phyloP scores from a whole-genome alignment of 2,888 invertebrate genomes.

The Fragum sueziense region DNA sequence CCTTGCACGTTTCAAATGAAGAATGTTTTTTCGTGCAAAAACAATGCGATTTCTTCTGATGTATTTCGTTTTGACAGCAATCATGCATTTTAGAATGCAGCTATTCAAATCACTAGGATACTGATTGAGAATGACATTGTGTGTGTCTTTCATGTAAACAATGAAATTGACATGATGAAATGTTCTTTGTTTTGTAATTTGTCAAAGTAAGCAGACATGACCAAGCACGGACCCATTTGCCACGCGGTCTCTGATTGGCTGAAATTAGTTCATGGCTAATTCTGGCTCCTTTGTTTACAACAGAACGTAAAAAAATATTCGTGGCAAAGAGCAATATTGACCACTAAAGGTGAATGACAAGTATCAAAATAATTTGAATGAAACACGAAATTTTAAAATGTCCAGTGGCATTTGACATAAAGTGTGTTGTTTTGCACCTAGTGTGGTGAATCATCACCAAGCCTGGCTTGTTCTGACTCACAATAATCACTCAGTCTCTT shows the following conservation, averaged over 20 bases:
- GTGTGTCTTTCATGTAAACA: neutral
- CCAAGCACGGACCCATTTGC: constrained; percentile 69
- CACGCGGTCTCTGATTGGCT: constrained; percentile 69
- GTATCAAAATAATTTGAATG: neutral
- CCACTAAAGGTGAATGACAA: neutral
- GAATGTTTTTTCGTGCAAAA: constrained; percentile 55
- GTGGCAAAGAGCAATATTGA: neutral
- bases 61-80: constrained; percentile 14
- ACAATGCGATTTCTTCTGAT: constrained; percentile 36
- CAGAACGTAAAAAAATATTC: neutral
- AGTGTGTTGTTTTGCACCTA: neutral
- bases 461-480: constrained; percentile 45
- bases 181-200: constrained; percentile 62
- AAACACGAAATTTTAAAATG: neutral
- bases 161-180: constrained; percentile 27
- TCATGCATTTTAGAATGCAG: neutral
- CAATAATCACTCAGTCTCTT: constrained; percentile 14
- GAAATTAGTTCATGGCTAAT: constrained; percentile 60
- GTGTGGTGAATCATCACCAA: constrained; percentile 40
- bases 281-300: constrained; percentile 64
- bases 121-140: neutral
- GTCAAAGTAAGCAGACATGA: constrained; percentile 68
- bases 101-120: neutral
- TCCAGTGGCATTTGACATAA: neutral
- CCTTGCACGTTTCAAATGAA: constrained; percentile 60